Evolutionary conservation across 2,113 vertebrate species (phyloP).

Genomic region (Carettochelys insculpta): DNA sequence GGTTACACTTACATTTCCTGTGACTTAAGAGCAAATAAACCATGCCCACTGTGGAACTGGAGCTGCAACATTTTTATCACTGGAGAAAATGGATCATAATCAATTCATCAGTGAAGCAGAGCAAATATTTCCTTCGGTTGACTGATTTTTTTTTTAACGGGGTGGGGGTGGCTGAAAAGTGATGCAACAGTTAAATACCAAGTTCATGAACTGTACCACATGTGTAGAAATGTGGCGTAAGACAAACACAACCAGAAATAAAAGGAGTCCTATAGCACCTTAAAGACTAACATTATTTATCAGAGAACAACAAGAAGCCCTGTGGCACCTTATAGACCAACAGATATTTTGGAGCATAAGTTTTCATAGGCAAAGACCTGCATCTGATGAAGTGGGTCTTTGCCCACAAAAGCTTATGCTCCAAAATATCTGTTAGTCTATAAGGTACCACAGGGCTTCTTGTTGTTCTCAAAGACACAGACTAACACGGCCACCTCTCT

Average conservation of each 20-base stretch:
- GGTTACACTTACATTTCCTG: not conserved
- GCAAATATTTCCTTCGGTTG: slow-evolving; percentile 3
- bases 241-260: not conserved
- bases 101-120: not conserved
- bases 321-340: too few species aligned
- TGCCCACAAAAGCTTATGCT: too few species aligned
- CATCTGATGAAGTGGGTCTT: too few species aligned
- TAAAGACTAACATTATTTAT: too few species aligned
- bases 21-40: not conserved
- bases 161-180: not conserved
- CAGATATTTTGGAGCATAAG: too few species aligned
- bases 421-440: too few species aligned
- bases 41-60: not conserved
- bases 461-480: too few species aligned
- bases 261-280: too few species aligned
- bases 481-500: too few species aligned
- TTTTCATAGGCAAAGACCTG: too few species aligned
- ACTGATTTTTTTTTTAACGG: not conserved
- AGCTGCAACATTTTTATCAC: not conserved
- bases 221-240: not conserved
- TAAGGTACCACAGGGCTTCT: too few species aligned
- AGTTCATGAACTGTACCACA: not conserved
- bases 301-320: too few species aligned
- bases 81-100: not conserved
- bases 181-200: not conserved